A percentile compares a stretch with the other conserved stretches of the same genome.
Evolutionary conservation across 1,140 invertebrate species (phyloP).

Genomic region (Trachelipus rathkii): DNA sequence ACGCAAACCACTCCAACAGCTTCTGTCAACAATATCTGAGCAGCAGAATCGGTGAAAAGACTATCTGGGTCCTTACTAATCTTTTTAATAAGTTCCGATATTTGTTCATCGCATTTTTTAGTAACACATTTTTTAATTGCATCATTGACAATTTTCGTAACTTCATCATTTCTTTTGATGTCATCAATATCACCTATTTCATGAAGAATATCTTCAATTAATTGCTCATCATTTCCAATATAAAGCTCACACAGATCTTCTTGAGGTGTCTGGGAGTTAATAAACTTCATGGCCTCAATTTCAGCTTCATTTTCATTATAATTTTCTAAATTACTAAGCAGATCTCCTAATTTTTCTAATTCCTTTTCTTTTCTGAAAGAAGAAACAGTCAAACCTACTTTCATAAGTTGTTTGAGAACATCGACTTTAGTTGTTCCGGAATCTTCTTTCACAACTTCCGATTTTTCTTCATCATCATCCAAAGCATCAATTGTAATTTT

Average conservation of each 20-base stretch:
- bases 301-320: constrained; percentile 21
- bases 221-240: constrained; percentile 40
- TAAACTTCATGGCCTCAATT: constrained; percentile 30
- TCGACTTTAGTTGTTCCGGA: constrained; percentile 38
- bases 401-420: constrained; percentile 37
- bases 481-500: constrained; percentile 33
- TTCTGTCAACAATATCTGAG: constrained; percentile 60
- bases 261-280: constrained; percentile 26
- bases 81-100: constrained; percentile 41
- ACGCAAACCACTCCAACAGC: constrained; percentile 66
- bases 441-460: constrained; percentile 31
- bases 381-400: constrained; percentile 37
- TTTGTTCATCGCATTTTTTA: constrained; percentile 40
- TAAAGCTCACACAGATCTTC: constrained; percentile 37
- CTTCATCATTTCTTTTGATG: constrained; percentile 40
- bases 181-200: constrained; percentile 37
- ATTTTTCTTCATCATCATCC: constrained; percentile 34
- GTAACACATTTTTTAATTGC: constrained; percentile 37
- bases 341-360: constrained; percentile 32
- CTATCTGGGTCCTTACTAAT: constrained; percentile 35
- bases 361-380: constrained; percentile 39
- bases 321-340: constrained; percentile 30
- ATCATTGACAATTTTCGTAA: constrained; percentile 31
- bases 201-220: constrained; percentile 37
- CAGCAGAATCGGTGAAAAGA: constrained; percentile 49